phyloP scores from a whole-genome alignment of 2,888 invertebrate species.

The Pseudococcus viburni region DNA sequence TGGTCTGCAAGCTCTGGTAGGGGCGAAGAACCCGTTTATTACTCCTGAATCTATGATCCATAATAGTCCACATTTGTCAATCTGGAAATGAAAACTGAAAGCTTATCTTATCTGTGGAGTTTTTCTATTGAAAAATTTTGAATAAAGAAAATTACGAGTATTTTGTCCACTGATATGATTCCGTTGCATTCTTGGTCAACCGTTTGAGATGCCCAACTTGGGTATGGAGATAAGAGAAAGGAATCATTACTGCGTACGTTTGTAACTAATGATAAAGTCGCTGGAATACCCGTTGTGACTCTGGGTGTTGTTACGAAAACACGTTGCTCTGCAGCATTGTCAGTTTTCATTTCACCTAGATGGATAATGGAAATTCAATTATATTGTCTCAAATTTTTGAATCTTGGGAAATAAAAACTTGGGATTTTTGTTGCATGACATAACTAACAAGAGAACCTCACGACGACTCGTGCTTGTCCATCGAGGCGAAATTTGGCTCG shows the following conservation, averaged over 20 bases:
- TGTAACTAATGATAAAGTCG: conserved; percentile 78
- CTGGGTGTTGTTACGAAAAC: conserved; percentile 82
- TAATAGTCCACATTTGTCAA: conserved; percentile 82
- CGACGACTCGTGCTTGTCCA: too few species aligned
- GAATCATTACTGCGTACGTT: conserved; percentile 71
- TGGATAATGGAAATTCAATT: too few species aligned
- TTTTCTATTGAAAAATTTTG: too few species aligned
- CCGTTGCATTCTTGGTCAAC: conserved; percentile 73
- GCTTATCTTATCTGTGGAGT: too few species aligned
- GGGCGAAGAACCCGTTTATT: conserved; percentile 75
- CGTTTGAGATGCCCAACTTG: conserved; percentile 78
- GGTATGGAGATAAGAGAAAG: conserved; percentile 77
- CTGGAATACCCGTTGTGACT: conserved; percentile 81
- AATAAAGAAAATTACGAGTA: not conserved
- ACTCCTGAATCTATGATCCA: conserved; percentile 86
- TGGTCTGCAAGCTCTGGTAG: conserved; percentile 75
- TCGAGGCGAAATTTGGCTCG: too few species aligned
- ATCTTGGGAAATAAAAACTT: too few species aligned
- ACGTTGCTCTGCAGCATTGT: conserved; percentile 1
- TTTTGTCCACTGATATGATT: conserved; percentile 82
- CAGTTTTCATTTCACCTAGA: not conserved
- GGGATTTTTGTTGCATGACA: too few species aligned
- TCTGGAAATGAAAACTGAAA: conserved; percentile 12
- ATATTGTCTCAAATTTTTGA: too few species aligned
- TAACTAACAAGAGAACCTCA: too few species aligned